phyloP scores from a whole-genome alignment of 2,888 invertebrate species.

The Poecilus cupreus region DNA sequence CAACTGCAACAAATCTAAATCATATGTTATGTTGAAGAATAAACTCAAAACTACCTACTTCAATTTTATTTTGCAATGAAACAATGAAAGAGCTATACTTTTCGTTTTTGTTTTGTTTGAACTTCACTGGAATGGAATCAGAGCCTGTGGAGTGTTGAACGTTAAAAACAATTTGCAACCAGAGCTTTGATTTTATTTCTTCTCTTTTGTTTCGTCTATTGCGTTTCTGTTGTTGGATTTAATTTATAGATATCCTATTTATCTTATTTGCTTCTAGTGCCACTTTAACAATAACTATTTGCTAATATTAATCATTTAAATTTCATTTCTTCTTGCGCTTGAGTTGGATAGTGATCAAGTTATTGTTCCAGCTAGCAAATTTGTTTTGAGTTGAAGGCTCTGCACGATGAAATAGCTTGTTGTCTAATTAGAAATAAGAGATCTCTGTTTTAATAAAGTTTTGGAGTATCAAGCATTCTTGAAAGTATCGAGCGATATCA shows the following conservation, averaged over 20 bases:
- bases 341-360: not conserved
- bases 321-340: not conserved
- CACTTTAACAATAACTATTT: no score
- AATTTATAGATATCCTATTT: no score
- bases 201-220: no score
- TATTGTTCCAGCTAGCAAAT: not conserved
- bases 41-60: no score
- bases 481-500: constrained; percentile 38
- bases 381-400: not conserved
- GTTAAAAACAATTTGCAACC: constrained; percentile 33
- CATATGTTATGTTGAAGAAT: no score
- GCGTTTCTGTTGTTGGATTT: no score
- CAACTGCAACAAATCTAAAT: no score
- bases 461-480: constrained; percentile 30
- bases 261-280: no score
- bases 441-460: constrained; percentile 42
- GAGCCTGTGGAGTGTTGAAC: not conserved
- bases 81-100: no score
- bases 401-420: constrained; percentile 1
- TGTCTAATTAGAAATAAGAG: constrained; percentile 36
- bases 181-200: constrained; percentile 30
- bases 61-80: no score
- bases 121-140: not conserved
- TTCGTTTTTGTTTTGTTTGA: no score
- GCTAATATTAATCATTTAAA: no score